Evolutionary conservation across 2,113 vertebrate species (phyloP).

Genomic region (Clinocottus analis): DNA sequence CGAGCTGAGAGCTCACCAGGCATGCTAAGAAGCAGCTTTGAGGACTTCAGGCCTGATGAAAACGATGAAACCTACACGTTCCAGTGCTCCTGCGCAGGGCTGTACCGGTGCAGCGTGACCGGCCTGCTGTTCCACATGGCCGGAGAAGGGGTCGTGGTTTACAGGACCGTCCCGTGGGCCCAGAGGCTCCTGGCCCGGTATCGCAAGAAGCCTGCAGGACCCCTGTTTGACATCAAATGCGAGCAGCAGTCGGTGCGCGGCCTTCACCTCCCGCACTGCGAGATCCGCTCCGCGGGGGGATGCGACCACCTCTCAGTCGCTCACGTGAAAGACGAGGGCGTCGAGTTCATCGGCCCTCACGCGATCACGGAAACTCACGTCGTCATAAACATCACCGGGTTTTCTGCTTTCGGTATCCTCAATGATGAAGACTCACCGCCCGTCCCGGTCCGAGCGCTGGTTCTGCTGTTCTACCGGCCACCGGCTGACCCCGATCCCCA

Average conservation of each 20-base stretch:
- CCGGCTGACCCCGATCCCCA: background rate
- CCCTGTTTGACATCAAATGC: conserved; percentile 53
- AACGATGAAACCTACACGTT: conserved; percentile 28
- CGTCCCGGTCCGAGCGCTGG: conserved; percentile 28
- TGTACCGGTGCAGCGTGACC: conserved; percentile 45
- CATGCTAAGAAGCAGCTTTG: background rate
- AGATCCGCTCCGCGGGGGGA: conserved; percentile 35
- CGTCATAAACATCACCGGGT: conserved; percentile 12
- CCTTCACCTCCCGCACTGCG: conserved; percentile 53
- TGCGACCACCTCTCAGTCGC: conserved; percentile 21
- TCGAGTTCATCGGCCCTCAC: conserved; percentile 6
- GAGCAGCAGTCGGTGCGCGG: conserved; percentile 16
- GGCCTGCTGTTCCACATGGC: conserved; percentile 51
- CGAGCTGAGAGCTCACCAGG: background rate
- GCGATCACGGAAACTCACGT: conserved; percentile 32
- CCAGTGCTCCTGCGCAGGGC: conserved; percentile 22
- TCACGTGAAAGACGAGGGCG: conserved; percentile 8
- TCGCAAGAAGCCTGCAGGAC: conserved; percentile 42
- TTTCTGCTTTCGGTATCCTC: conserved; percentile 7
- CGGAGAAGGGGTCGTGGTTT: conserved; percentile 24
- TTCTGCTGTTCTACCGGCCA: conserved; percentile 41
- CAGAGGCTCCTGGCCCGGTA: conserved; percentile 1
- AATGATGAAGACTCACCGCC: conserved; percentile 5
- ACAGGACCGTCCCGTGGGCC: conserved; percentile 34
- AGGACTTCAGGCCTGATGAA: background rate